phyloP scores from a whole-genome alignment of 2,113 vertebrate genomes.

The Colius striatus region DNA sequence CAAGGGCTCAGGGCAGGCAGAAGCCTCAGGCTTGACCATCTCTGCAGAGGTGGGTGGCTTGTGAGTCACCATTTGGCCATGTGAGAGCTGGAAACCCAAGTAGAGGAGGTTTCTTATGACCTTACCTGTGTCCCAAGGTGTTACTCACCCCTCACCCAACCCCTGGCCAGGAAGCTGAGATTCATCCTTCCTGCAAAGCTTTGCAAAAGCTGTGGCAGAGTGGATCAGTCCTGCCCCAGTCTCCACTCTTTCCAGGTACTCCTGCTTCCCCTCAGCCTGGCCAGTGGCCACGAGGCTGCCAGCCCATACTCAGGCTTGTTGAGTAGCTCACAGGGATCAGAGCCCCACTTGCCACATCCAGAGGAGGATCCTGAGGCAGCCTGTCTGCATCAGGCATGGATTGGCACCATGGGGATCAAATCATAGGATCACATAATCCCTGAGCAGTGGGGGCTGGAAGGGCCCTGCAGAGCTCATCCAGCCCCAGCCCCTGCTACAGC shows the following conservation, averaged over 20 bases:
- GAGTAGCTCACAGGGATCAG: accelerated
- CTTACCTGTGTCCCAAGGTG: neutral
- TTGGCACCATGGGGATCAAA: neutral
- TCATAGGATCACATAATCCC: too few relatives aligned
- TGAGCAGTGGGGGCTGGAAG: too few relatives aligned
- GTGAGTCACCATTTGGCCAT: neutral
- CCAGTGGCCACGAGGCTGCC: neutral
- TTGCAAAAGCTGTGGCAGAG: neutral
- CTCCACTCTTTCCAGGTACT: neutral
- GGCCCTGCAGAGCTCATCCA: too few relatives aligned
- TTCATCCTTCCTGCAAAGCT: neutral
- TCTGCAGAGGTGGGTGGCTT: neutral
- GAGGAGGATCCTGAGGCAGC: neutral
- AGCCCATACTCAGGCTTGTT: neutral
- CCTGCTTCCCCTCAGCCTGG: neutral
- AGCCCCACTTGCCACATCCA: too few relatives aligned
- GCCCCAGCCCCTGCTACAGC: too few relatives aligned
- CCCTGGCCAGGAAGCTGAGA: neutral
- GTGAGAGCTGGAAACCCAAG: neutral
- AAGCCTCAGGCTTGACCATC: neutral
- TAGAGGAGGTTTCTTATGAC: neutral
- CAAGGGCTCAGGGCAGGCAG: neutral
- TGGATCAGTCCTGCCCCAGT: neutral
- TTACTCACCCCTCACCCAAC: neutral
- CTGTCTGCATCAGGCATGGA: neutral